Percentiles rank a stretch among this genome's conserved stretches.
Evolutionary conservation across 2,797 vertebrate genomes (phyloP).

Genomic region (Schizothorax lantsangensis): DNA sequence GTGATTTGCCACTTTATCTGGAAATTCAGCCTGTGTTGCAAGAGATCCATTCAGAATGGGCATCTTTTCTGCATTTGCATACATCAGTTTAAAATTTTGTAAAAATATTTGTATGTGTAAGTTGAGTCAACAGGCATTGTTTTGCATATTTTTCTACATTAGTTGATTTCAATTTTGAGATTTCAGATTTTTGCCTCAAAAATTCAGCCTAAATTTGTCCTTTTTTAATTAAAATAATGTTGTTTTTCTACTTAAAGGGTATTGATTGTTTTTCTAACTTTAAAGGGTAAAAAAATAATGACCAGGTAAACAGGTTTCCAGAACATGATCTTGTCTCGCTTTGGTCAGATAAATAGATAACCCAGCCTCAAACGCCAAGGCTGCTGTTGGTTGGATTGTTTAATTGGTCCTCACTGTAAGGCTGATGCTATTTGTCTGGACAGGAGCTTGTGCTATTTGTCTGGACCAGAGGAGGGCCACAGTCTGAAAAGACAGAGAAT

Average conservation of each 20-base stretch:
- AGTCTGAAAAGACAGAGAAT: too few relatives aligned
- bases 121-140: neutral
- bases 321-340: too few relatives aligned
- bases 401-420: too few relatives aligned
- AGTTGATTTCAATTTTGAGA: neutral
- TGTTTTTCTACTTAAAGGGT: neutral
- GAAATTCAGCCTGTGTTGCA: neutral
- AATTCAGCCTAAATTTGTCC: neutral
- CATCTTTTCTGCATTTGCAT: neutral
- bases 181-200: neutral
- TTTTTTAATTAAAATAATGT: neutral
- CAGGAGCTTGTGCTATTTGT: too few relatives aligned
- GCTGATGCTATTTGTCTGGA: too few relatives aligned
- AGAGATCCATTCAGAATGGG: neutral
- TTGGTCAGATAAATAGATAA: too few relatives aligned
- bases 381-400: too few relatives aligned
- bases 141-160: neutral
- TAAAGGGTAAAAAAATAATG: too few relatives aligned
- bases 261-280: too few relatives aligned
- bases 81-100: neutral
- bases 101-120: neutral
- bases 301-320: too few relatives aligned
- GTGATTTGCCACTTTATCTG: constrained; percentile 32
- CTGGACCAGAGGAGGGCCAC: too few relatives aligned
- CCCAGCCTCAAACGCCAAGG: neutral